Evolutionary conservation across 2,113 vertebrate genomes (phyloP).

Genomic region (Rissa tridactyla): DNA sequence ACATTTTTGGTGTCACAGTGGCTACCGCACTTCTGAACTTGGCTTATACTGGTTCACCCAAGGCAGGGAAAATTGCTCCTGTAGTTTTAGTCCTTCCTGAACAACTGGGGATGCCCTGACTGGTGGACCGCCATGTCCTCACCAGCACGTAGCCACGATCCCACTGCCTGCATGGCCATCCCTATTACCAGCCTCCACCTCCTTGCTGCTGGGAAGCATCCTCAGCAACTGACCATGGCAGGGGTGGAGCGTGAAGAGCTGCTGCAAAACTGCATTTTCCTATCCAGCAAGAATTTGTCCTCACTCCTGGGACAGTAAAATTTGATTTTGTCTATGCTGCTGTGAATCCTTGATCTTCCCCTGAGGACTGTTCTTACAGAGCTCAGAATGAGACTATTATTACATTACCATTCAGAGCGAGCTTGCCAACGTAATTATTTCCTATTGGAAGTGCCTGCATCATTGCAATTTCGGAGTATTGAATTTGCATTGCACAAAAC

Average conservation of each 20-base stretch:
- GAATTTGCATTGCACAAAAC: background rate
- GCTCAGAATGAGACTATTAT: conserved; percentile 9
- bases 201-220: background rate
- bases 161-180: rapidly evolving
- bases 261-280: background rate
- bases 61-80: background rate
- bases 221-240: background rate
- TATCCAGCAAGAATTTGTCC: background rate
- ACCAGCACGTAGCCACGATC: background rate
- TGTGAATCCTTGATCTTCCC: conserved; percentile 34
- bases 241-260: background rate
- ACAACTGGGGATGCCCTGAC: background rate
- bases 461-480: background rate
- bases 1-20: background rate
- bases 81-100: background rate
- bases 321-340: conserved; percentile 10
- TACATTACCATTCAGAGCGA: conserved; percentile 25
- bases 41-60: background rate
- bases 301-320: conserved; percentile 8
- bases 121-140: background rate
- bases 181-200: background rate
- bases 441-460: background rate
- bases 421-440: background rate
- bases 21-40: background rate
- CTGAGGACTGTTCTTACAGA: background rate